Conservation (phyloP, 2,113 vertebrate species). For the Pan troglodytes region NHGRI_mPanTro3-v2.1_pri NC_072407.2:85484501-85485000, state of each 20-base stretch:
- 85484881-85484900: conserved; percentile 71
- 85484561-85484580: conserved; percentile 63
- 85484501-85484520: conserved; percentile 68
- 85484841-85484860: conserved; percentile 74
- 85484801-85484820: conserved; percentile 67
- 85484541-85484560: conserved; percentile 73
- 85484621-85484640: conserved; percentile 72
- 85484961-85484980: conserved; percentile 57
- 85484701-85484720: conserved; percentile 75
- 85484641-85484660: conserved; percentile 82
- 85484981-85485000: conserved; percentile 37
- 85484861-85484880: conserved; percentile 41
- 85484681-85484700: conserved; percentile 76
- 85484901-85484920: conserved; percentile 82
- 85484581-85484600: conserved; percentile 78
- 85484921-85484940: conserved; percentile 77
- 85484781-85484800: conserved; percentile 59
- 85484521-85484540: conserved; percentile 72
- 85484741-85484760: conserved; percentile 70
- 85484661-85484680: conserved; percentile 79
- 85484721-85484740: conserved; percentile 70
- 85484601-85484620: conserved; percentile 65
- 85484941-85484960: conserved; percentile 48
- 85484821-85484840: conserved; percentile 59
- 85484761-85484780: conserved; percentile 76